These are phyloP conservation scores for Myiotriccus ornatus DNA, from an alignment of 2,797 vertebrate species.

Conservation along the genomic window DNA sequence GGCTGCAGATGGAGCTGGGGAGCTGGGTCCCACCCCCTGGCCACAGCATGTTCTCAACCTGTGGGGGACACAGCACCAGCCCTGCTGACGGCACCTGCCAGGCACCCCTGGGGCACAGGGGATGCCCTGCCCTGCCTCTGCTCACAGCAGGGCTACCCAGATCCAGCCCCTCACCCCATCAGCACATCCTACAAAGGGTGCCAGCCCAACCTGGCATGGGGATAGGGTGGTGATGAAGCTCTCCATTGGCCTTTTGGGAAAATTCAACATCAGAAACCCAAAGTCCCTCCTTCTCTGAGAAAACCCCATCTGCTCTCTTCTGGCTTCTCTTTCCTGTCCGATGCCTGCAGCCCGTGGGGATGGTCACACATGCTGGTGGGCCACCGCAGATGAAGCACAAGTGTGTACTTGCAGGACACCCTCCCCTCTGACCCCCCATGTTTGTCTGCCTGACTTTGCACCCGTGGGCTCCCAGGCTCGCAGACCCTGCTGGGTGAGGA, in stretches of 20 bases:
- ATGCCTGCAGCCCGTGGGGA: fast-evolving
- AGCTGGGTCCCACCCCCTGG: constrained; percentile 81
- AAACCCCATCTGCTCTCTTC: not conserved
- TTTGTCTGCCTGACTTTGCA: not conserved
- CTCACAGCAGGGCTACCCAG: fast-evolving
- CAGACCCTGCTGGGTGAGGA: fast-evolving
- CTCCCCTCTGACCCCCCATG: not conserved
- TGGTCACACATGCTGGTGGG: fast-evolving
- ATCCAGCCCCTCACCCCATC: fast-evolving
- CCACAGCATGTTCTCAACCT: constrained; percentile 91
- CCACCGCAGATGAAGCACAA: not conserved
- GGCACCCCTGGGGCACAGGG: not conserved
- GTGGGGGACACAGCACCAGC: not conserved
- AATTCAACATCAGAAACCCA: not conserved
- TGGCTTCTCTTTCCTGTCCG: not conserved
- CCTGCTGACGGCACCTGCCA: not conserved
- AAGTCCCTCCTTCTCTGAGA: not conserved
- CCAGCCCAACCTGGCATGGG: not conserved
- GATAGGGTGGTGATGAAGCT: not conserved
- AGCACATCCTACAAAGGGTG: not conserved
- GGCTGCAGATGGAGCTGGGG: constrained; percentile 92
- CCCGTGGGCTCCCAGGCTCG: not conserved
- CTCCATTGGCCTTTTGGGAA: not conserved
- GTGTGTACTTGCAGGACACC: not conserved
- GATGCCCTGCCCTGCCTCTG: not conserved